These are phyloP conservation scores for Andrena trimmerana DNA, from an alignment of 2,888 invertebrate species.

Conservation along the genomic window DNA sequence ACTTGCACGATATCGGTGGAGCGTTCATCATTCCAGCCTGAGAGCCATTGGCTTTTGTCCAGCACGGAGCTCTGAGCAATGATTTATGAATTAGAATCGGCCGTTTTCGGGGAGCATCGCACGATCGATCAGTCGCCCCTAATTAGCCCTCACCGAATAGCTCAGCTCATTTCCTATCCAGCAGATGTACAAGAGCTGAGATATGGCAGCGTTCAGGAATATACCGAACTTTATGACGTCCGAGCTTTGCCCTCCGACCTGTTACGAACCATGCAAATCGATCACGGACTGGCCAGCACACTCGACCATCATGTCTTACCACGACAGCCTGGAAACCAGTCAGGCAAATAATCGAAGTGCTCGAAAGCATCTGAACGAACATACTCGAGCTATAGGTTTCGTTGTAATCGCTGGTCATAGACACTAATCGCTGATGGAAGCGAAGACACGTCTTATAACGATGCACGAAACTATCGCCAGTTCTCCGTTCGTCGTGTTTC, in stretches of 20 bases:
- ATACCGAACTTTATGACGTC: slow-evolving; percentile 72
- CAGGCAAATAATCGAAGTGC: slow-evolving; percentile 79
- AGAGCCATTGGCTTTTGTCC: slow-evolving; percentile 72
- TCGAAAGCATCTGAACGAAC: slow-evolving; percentile 77
- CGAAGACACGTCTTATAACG: slow-evolving; percentile 67
- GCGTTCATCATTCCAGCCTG: slow-evolving; percentile 71
- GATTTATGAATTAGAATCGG: background rate
- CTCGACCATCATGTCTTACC: slow-evolving; percentile 59
- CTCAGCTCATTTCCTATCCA: slow-evolving; percentile 77
- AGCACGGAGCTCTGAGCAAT: slow-evolving; percentile 37
- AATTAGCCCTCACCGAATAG: slow-evolving; percentile 67
- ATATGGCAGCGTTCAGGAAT: slow-evolving; percentile 73
- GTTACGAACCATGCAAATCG: slow-evolving; percentile 46
- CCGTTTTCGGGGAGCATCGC: background rate
- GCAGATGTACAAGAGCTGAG: slow-evolving; percentile 76
- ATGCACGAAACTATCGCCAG: slow-evolving; percentile 41
- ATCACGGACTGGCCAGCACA: slow-evolving; percentile 48
- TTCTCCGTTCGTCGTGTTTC: slow-evolving; percentile 4
- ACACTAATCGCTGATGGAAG: slow-evolving; percentile 74
- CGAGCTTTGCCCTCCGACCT: slow-evolving; percentile 74
- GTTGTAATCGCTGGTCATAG: slow-evolving; percentile 72
- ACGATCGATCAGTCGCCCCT: slow-evolving; percentile 4
- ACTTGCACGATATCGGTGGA: slow-evolving; percentile 41
- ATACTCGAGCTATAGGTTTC: slow-evolving; percentile 72
- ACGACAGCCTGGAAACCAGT: slow-evolving; percentile 79